A percentile compares a stretch with the other conserved stretches of the same genome.
Evolutionary conservation across 2,797 vertebrate species (phyloP).

Genomic region (Acipenser ruthenus): DNA sequence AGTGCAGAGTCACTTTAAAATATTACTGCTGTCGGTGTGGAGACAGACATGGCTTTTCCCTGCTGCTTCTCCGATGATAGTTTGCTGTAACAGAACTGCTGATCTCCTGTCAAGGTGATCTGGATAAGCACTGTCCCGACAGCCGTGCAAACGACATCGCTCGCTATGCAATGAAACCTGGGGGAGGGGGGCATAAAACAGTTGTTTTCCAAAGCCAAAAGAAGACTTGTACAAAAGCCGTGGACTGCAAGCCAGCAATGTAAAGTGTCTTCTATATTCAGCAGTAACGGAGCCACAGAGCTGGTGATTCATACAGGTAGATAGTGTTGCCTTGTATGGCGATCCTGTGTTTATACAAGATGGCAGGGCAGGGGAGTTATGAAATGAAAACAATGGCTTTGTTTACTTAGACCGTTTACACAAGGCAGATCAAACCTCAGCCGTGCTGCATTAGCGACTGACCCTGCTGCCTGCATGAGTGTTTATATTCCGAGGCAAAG

Average conservation of each 20-base stretch:
- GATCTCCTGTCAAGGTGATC: background rate
- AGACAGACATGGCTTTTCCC: background rate
- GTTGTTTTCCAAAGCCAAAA: background rate
- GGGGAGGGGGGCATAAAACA: background rate
- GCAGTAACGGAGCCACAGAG: background rate
- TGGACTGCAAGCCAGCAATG: background rate
- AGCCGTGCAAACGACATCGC: background rate
- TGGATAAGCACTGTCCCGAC: background rate
- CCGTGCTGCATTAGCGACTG: background rate
- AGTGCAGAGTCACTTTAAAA: background rate
- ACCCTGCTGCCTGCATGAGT: constrained; percentile 3
- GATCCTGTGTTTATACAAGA: constrained; percentile 14
- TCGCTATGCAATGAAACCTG: background rate
- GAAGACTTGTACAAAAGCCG: background rate
- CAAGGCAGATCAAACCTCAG: constrained; percentile 15
- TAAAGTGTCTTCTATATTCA: background rate
- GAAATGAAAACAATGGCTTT: constrained; percentile 16
- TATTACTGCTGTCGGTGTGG: background rate
- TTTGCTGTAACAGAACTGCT: background rate
- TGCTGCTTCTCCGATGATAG: too few species aligned
- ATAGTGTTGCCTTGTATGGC: constrained; percentile 12
- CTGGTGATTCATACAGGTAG: constrained; percentile 8
- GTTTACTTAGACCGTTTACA: constrained; percentile 15
- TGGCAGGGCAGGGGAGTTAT: constrained; percentile 14
- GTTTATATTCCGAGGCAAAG: constrained; percentile 3